These are phyloP conservation scores for Nomada ferruginata DNA, from an alignment of 2,888 invertebrate genomes.

Conservation along the genomic window DNA sequence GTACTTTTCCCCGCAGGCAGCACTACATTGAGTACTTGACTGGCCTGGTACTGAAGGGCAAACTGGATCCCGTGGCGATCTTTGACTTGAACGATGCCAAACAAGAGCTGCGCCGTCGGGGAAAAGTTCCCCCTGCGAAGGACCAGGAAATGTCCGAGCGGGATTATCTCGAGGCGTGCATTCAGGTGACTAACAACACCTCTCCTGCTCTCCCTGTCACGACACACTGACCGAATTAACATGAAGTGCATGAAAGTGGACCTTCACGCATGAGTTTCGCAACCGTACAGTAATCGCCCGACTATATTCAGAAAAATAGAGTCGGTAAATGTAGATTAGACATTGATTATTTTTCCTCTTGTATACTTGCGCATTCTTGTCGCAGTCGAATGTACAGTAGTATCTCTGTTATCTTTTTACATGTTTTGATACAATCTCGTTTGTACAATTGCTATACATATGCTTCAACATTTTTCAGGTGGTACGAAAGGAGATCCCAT, in stretches of 20 bases:
- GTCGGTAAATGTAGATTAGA: not conserved
- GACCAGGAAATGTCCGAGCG: slow-evolving; percentile 93
- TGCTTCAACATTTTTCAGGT: slow-evolving; percentile 85
- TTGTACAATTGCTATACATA: not conserved
- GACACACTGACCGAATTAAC: slow-evolving; percentile 69
- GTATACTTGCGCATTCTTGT: not conserved
- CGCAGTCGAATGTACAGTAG: not conserved
- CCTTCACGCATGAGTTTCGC: slow-evolving; percentile 56
- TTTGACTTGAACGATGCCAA: slow-evolving; percentile 94
- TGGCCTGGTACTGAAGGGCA: slow-evolving; percentile 91
- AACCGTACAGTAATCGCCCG: slow-evolving; percentile 26
- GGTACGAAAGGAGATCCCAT: slow-evolving; percentile 90
- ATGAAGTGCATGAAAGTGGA: slow-evolving; percentile 65
- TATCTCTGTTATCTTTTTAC: not conserved
- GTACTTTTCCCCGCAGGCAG: slow-evolving; percentile 88
- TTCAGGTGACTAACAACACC: slow-evolving; percentile 88
- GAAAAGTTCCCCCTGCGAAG: slow-evolving; percentile 92
- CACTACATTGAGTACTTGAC: slow-evolving; percentile 99
- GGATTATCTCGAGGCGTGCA: slow-evolving; percentile 93
- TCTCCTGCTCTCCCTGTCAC: slow-evolving; percentile 42
- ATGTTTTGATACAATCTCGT: not conserved
- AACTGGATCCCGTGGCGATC: slow-evolving; percentile 95
- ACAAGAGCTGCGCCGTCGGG: slow-evolving; percentile 94
- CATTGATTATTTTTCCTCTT: not conserved
- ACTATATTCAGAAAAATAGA: not conserved